phyloP scores from a whole-genome alignment of 2,888 invertebrate species.

The Synergus laeviventris region DNA sequence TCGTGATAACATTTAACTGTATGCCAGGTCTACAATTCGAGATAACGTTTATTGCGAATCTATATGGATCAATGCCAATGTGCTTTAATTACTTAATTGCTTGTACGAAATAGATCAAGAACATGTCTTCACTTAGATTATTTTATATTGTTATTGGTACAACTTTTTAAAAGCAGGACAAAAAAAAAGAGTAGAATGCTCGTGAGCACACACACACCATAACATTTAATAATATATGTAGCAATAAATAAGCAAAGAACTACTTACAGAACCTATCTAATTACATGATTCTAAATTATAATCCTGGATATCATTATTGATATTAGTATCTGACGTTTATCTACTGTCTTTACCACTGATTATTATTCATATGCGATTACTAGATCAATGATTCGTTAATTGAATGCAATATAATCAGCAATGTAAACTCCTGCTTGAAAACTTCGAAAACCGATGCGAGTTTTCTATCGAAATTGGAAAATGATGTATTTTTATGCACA shows the following conservation, averaged over 20 bases:
- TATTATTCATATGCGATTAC: constrained; percentile 29
- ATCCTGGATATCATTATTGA: constrained; percentile 21
- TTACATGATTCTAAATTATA: constrained; percentile 32
- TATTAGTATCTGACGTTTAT: constrained; percentile 26
- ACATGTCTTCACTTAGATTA: constrained; percentile 12
- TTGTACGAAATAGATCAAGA: constrained; percentile 33
- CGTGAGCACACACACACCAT: neutral
- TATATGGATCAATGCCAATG: constrained; percentile 18
- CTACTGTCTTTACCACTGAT: constrained; percentile 33
- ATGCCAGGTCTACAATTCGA: constrained; percentile 1
- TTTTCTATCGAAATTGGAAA: constrained; percentile 11
- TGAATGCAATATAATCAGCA: neutral
- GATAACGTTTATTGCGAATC: constrained; percentile 17
- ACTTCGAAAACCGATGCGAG: neutral
- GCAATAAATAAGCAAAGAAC: constrained; percentile 30
- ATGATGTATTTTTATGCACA: constrained; percentile 18
- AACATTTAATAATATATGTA: constrained; percentile 15
- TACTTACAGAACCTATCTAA: constrained; percentile 31
- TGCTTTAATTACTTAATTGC: constrained; percentile 21
- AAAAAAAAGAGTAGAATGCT: neutral
- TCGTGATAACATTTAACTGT: constrained; percentile 10
- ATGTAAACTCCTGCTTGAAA: constrained; percentile 7
- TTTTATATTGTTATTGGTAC: constrained; percentile 21
- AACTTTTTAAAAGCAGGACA: constrained; percentile 24
- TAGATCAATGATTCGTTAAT: constrained; percentile 15